phyloP scores from a whole-genome alignment of 1,140 invertebrate genomes.

The Diachasma alloeum region DNA sequence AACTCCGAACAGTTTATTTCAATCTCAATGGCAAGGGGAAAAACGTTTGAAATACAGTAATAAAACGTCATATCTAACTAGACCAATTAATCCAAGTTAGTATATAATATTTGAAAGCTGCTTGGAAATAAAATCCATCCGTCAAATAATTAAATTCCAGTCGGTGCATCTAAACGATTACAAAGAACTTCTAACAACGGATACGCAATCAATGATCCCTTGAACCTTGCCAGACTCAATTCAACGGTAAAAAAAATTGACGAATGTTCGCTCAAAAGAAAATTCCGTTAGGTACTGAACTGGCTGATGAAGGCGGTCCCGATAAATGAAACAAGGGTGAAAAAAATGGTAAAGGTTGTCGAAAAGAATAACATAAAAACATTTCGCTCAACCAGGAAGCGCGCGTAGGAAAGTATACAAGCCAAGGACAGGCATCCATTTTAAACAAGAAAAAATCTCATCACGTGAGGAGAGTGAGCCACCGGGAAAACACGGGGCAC shows the following conservation, averaged over 20 bases:
- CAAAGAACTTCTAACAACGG: too few species aligned
- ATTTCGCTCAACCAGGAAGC: not conserved
- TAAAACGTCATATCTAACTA: too few species aligned
- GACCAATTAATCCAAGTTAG: too few species aligned
- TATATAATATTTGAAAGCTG: too few species aligned
- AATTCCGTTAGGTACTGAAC: not conserved
- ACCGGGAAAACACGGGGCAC: not conserved
- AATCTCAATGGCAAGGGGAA: too few species aligned
- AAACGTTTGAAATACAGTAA: too few species aligned
- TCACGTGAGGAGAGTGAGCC: not conserved
- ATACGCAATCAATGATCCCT: not conserved
- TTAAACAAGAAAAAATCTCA: not conserved
- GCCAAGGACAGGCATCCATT: not conserved
- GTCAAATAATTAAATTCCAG: too few species aligned
- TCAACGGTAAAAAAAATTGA: not conserved
- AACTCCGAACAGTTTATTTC: too few species aligned
- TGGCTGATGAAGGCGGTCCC: not conserved
- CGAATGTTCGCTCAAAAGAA: not conserved
- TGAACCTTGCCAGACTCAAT: not conserved
- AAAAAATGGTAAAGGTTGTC: not conserved
- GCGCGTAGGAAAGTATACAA: not conserved
- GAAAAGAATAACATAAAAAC: not conserved
- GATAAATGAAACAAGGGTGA: not conserved
- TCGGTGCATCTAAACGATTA: too few species aligned
- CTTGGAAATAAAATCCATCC: too few species aligned